A percentile compares a stretch with the other conserved stretches of the same genome.
Evolutionary conservation across 2,888 invertebrate species (phyloP).

Genomic region (Cephus pulcher): DNA sequence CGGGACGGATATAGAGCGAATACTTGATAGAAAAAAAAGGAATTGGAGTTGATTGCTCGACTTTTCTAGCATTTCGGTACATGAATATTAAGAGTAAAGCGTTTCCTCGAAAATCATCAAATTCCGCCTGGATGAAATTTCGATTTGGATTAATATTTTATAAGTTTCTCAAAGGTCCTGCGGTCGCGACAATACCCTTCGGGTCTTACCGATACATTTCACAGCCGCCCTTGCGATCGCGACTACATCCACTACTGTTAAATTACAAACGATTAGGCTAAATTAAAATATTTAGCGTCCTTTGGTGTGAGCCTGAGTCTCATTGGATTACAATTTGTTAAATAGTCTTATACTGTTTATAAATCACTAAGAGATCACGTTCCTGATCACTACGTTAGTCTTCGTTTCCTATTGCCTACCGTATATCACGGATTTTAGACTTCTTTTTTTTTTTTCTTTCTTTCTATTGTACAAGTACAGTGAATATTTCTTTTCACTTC

Average conservation of each 20-base stretch:
- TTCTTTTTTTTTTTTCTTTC: neutral
- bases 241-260: constrained; percentile 13
- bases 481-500: neutral
- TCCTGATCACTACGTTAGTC: constrained; percentile 7
- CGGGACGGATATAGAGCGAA: neutral
- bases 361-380: constrained; percentile 33
- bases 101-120: neutral
- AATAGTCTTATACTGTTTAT: constrained; percentile 42
- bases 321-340: constrained; percentile 48
- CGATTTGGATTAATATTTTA: neutral
- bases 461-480: neutral
- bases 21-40: neutral
- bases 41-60: neutral
- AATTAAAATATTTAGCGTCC: constrained; percentile 37
- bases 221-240: neutral
- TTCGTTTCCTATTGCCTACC: constrained; percentile 2
- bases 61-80: neutral
- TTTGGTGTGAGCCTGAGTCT: constrained; percentile 56
- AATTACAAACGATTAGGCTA: constrained; percentile 43
- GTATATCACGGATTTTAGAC: neutral
- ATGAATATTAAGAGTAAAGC: neutral
- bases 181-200: neutral
- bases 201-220: neutral
- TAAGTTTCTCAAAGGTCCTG: neutral
- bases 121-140: neutral